Evolutionary conservation across 2,113 vertebrate genomes (phyloP).

Genomic region (Chloropsis hardwickii): DNA sequence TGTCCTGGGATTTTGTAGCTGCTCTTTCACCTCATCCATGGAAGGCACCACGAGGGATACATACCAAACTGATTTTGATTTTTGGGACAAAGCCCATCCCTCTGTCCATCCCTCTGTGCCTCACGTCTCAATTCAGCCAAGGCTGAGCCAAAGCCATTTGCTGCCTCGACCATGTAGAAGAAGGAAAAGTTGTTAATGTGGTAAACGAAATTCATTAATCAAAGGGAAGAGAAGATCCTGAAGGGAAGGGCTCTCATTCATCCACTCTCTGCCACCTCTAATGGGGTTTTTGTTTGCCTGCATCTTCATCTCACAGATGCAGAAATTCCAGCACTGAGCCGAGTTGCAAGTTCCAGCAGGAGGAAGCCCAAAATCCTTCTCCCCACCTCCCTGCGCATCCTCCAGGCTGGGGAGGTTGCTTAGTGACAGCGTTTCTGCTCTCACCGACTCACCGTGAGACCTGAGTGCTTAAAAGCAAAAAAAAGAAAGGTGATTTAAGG

Average conservation of each 20-base stretch:
- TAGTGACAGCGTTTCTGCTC: neutral
- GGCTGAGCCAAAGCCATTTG: neutral
- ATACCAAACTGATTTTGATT: neutral
- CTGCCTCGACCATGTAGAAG: neutral
- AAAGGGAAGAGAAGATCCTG: neutral
- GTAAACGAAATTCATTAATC: neutral
- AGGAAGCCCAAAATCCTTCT: neutral
- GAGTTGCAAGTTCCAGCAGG: neutral
- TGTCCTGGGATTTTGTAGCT: neutral
- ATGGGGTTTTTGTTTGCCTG: neutral
- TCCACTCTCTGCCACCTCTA: neutral
- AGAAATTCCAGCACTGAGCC: neutral
- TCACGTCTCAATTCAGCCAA: neutral
- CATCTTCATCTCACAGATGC: neutral
- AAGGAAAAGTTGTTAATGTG: neutral
- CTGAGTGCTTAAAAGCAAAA: neutral
- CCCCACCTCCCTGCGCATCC: neutral
- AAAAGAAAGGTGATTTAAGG: neutral
- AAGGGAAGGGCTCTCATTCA: neutral
- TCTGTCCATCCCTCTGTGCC: neutral
- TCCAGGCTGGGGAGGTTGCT: slow-evolving; percentile 11
- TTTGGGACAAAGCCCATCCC: neutral
- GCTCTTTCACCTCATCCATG: neutral
- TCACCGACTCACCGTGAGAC: neutral
- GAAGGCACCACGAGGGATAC: neutral